phyloP scores from a whole-genome alignment of 2,888 invertebrate species.

The Frankliniella intonsa region DNA sequence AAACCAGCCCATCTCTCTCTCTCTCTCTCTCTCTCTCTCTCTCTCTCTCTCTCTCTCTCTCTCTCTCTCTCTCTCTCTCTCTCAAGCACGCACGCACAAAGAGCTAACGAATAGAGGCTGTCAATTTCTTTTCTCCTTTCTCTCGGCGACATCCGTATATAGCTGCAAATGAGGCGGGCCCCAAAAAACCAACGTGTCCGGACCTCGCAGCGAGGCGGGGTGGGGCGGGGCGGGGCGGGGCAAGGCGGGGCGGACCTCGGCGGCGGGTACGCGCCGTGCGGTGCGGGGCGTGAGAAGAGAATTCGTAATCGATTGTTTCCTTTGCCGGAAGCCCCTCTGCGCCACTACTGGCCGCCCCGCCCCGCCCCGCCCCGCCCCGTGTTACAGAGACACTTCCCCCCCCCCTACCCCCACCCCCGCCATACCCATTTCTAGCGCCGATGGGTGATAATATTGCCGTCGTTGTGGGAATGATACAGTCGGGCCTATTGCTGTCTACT shows the following conservation, averaged over 20 bases:
- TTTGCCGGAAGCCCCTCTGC: background rate
- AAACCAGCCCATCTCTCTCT: background rate
- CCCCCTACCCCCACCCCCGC: no score
- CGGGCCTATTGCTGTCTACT: no score
- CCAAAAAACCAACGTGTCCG: background rate
- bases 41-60: background rate
- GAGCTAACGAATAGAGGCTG: no score
- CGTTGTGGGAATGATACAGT: no score
- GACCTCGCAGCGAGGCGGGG: background rate
- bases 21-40: background rate
- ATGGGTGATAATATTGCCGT: no score
- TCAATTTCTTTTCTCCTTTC: background rate
- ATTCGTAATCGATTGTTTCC: slow-evolving; percentile 6
- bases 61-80: background rate
- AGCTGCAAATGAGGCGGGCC: background rate
- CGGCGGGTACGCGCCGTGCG: background rate
- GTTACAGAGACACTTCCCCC: no score
- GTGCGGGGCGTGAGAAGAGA: background rate
- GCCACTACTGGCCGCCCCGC: no score
- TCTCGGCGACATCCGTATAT: background rate
- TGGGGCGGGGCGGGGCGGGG: background rate
- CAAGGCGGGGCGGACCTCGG: background rate
- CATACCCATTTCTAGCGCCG: no score
- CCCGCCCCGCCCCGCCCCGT: no score
- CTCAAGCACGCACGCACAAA: background rate